phyloP scores from a whole-genome alignment of 53 echinoderm and acorn worm genomes.

The Temnopleurus reevesii region DNA sequence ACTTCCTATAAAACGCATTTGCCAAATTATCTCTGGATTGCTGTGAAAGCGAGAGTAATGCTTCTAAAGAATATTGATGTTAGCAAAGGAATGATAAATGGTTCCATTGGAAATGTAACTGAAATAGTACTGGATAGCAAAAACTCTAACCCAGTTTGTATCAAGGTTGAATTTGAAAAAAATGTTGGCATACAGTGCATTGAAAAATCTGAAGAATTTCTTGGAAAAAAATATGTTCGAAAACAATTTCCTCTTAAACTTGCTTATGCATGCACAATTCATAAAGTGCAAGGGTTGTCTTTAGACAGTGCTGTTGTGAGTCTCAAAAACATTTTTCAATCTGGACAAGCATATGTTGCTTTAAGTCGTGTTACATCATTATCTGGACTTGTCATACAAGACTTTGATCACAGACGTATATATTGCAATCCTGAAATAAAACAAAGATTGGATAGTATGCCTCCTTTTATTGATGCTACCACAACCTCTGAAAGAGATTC shows the following conservation, averaged over 20 bases:
- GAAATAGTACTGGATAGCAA: background rate
- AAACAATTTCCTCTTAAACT: too few species aligned
- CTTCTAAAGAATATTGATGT: conserved; percentile 55
- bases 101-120: conserved; percentile 39
- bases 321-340: conserved; percentile 54
- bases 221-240: too few species aligned
- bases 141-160: background rate
- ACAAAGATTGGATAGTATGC: too few species aligned
- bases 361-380: conserved; percentile 67
- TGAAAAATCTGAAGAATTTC: background rate
- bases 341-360: conserved; percentile 71
- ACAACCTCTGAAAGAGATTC: too few species aligned
- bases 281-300: conserved; percentile 63
- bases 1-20: background rate
- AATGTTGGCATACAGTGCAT: background rate
- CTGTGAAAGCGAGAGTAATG: conserved; percentile 55
- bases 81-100: conserved; percentile 55
- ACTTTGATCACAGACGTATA: too few species aligned
- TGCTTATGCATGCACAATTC: too few species aligned
- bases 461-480: too few species aligned
- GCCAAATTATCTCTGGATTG: conserved; percentile 59
- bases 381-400: conserved; percentile 6
- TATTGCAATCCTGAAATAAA: too few species aligned
- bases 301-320: conserved; percentile 52
- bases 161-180: background rate